phyloP scores from a whole-genome alignment of 2,113 vertebrate species.

The Axis porcinus region DNA sequence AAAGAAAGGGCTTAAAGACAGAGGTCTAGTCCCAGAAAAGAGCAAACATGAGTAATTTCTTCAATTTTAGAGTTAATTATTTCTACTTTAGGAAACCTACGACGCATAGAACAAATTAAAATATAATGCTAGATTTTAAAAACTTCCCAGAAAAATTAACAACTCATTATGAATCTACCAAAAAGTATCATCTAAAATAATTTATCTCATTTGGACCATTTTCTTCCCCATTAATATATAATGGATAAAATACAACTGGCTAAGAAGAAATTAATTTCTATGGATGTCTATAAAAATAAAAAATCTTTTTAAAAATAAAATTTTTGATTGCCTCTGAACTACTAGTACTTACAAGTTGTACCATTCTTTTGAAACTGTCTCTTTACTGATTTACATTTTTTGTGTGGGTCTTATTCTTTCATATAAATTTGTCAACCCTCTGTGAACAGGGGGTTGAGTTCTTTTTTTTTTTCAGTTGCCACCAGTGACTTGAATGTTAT shows the following conservation, averaged over 20 bases:
- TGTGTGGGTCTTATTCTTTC: neutral
- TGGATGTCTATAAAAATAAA: neutral
- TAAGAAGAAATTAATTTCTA: neutral
- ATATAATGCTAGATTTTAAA: neutral
- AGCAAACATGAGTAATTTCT: neutral
- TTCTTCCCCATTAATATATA: neutral
- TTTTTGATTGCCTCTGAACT: neutral
- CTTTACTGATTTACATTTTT: neutral
- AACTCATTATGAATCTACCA: neutral
- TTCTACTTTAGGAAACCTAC: neutral
- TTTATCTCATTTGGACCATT: neutral
- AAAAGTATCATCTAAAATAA: neutral
- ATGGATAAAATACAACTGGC: neutral
- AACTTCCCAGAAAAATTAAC: neutral
- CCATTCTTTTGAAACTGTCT: neutral
- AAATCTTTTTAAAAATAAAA: neutral
- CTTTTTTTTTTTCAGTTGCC: neutral
- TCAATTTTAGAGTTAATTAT: neutral
- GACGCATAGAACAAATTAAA: neutral
- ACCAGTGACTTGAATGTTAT: neutral
- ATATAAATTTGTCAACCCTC: neutral
- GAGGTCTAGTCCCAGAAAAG: neutral
- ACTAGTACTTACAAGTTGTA: neutral
- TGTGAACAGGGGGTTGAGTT: neutral
- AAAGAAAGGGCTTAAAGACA: neutral